Base-by-base conservation (phyloP, 2,888 invertebrate genomes). In the Drosophila nr. medialis region DNA sequence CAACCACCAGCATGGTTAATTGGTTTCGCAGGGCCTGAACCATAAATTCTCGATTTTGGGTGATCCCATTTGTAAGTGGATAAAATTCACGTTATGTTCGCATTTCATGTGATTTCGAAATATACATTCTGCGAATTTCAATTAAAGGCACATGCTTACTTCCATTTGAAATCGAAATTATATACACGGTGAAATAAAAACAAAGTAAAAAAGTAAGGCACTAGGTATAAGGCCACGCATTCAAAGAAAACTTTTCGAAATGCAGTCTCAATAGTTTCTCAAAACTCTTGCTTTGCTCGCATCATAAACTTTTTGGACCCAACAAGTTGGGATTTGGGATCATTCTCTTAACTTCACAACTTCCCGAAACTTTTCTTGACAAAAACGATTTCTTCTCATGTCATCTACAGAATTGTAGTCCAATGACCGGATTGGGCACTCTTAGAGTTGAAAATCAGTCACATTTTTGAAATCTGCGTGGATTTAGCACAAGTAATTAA, bases 21-120 rank as follows among this genome's bases (percentile, higher is more conserved):
- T n/a, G 51, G 11, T 30, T 30, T 54, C 10, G n/a, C 36, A 61
- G 13, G 24, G 59, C 8, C 13, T 32, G 10, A 58, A 42, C 8
- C 56, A 34, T 53, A 49, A 67, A 68, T 54, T 64, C 51, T 21
- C 10, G 11, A 2, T 13, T 29, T 49, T 24, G 24, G 71, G 71
- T 42, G 49, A 58, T 8, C 21, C 70, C 13, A 54, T 27, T 21
- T 40, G 30, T 38, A 27, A 29, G 24, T 51, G 48, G 36, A 24
- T 21, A 13, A 30, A 38, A 40, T 38, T 27, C 21, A 40, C 29
- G 5, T 59, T 45, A 36, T 36, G 5, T 4, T 51, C 29, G 6
- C 34, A 13, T 50, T 3, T 27, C 32, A 45, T 7, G 15, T 15
- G 24, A 45, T 15, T 24, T 24, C 42, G 11, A 42, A 11, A 21